Evolutionary conservation across 2,888 invertebrate genomes (phyloP).

Genomic region (Coelopa pilipes): DNA sequence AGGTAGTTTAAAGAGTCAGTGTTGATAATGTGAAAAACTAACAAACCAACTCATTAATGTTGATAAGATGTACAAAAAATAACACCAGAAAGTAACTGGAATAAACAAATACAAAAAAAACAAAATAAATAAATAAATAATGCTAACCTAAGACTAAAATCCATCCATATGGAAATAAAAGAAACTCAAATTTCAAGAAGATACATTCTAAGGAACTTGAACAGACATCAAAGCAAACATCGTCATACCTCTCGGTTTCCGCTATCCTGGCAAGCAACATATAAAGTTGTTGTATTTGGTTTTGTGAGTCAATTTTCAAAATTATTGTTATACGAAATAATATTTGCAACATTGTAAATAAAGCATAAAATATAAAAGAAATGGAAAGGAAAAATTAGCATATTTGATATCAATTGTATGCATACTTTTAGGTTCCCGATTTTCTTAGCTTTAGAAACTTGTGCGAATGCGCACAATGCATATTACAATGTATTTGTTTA

Average conservation of each 20-base stretch:
- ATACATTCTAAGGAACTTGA: slow-evolving; percentile 23
- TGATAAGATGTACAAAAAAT: neutral
- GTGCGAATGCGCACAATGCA: slow-evolving; percentile 7
- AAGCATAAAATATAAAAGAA: slow-evolving; percentile 36
- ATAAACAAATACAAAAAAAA: neutral
- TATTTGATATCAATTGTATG: slow-evolving; percentile 7
- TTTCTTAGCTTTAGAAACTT: slow-evolving; percentile 17
- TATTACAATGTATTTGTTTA: neutral
- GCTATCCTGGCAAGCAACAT: slow-evolving; percentile 73
- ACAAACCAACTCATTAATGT: too few species aligned
- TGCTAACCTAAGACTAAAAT: neutral
- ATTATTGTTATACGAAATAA: slow-evolving; percentile 40
- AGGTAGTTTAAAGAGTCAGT: too few species aligned
- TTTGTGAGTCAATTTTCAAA: slow-evolving; percentile 49
- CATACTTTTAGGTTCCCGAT: neutral
- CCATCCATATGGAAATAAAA: too few species aligned
- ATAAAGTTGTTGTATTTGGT: slow-evolving; percentile 58
- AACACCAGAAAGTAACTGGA: neutral
- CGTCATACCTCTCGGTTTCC: slow-evolving; percentile 76
- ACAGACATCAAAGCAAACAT: slow-evolving; percentile 35
- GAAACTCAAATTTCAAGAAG: slow-evolving; percentile 8
- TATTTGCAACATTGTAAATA: slow-evolving; percentile 46
- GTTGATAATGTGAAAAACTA: too few species aligned
- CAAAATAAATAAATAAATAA: too few species aligned
- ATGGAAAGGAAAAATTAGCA: slow-evolving; percentile 29